A percentile compares a stretch with the other conserved stretches of the same genome.
Evolutionary conservation across 2,888 invertebrate genomes (phyloP).

Genomic region (Blastobasis lacticolella): DNA sequence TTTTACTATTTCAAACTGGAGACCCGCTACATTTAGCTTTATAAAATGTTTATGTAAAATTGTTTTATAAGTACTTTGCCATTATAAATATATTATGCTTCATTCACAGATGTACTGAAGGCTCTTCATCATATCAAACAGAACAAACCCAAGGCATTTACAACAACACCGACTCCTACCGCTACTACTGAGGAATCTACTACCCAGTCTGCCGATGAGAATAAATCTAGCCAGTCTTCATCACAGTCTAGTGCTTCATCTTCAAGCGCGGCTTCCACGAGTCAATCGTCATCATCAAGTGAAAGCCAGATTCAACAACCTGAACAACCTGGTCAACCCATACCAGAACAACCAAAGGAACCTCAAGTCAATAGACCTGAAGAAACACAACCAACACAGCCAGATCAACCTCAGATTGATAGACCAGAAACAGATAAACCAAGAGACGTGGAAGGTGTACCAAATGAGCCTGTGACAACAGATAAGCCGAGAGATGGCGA

Average conservation of each 20-base stretch:
- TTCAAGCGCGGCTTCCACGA: no score
- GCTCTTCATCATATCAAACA: conserved; percentile 3
- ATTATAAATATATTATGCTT: neutral
- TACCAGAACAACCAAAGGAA: neutral
- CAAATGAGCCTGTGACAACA: no score
- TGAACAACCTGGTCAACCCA: neutral
- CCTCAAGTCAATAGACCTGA: neutral
- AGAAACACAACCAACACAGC: neutral
- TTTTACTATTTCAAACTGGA: no score
- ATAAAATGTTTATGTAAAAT: no score
- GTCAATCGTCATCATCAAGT: no score
- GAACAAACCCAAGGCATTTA: neutral
- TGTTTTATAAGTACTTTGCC: neutral
- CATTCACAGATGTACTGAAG: neutral
- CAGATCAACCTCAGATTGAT: neutral
- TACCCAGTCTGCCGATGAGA: no score
- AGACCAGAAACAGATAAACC: neutral
- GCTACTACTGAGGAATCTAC: no score
- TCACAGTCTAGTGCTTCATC: conserved; percentile 1
- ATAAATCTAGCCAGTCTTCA: neutral
- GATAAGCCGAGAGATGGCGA: no score
- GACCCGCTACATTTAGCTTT: no score
- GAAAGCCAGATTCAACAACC: neutral
- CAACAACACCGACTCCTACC: neutral
- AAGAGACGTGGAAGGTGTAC: no score